Percentiles rank a stretch among this genome's conserved stretches.
Evolutionary conservation across 2,113 vertebrate species (phyloP).

Genomic region (Setophaga kirtlandii): DNA sequence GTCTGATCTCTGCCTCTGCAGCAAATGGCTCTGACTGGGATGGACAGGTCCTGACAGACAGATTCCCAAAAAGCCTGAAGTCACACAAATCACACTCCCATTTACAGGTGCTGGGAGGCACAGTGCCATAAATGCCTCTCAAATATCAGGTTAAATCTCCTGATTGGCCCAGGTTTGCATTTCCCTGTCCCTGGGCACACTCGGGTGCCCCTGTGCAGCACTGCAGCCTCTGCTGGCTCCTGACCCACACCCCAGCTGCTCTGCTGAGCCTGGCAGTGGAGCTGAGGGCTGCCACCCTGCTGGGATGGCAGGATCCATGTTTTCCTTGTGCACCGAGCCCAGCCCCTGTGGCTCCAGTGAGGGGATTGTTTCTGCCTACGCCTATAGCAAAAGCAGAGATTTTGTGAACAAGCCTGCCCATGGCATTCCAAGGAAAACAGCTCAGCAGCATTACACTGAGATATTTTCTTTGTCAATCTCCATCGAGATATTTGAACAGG

Average conservation of each 20-base stretch:
- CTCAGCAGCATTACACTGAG: conserved; percentile 46
- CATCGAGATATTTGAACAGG: conserved; percentile 38
- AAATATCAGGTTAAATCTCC: not conserved
- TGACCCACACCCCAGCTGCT: conserved; percentile 33
- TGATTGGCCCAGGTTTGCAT: not conserved
- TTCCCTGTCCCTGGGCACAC: not conserved
- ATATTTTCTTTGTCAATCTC: conserved; percentile 73
- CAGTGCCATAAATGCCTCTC: not conserved
- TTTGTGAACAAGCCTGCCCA: conserved; percentile 64
- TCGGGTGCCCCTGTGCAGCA: not conserved
- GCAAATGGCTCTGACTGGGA: not conserved
- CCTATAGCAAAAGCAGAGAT: conserved; percentile 73
- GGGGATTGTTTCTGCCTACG: conserved; percentile 65
- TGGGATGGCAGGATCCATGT: conserved; percentile 60
- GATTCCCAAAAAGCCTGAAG: not conserved
- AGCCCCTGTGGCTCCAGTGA: conserved; percentile 59
- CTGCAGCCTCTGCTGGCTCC: conserved; percentile 1
- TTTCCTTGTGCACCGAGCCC: conserved; percentile 56
- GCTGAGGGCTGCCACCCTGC: conserved; percentile 54
- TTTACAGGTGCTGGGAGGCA: not conserved
- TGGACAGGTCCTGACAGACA: not conserved
- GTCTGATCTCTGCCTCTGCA: not conserved
- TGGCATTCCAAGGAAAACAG: conserved; percentile 76
- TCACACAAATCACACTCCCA: too few species aligned
- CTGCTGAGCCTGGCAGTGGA: conserved; percentile 41